Evolutionary conservation across 64 coral and sea anemone genomes (phyloP).

Genomic region (Montipora cactus): DNA sequence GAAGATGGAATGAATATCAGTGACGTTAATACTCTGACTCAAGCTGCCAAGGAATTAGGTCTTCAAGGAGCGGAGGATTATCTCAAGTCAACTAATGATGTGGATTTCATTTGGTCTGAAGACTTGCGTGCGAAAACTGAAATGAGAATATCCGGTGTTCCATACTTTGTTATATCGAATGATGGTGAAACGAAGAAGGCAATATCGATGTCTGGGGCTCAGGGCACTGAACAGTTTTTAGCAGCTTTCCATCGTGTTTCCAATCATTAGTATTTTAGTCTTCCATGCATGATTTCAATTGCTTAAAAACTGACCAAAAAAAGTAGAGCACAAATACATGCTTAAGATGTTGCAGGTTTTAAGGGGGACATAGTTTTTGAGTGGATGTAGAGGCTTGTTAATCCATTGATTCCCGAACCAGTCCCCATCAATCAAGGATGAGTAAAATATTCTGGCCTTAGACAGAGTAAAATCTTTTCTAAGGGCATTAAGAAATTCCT

Average conservation of each 20-base stretch:
- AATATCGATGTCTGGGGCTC: conserved; percentile 76
- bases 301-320: background rate
- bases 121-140: conserved; percentile 79
- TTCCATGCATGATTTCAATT: background rate
- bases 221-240: conserved; percentile 64
- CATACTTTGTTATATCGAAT: conserved; percentile 76
- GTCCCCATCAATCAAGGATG: too few relatives aligned
- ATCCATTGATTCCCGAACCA: too few relatives aligned
- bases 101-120: conserved; percentile 74
- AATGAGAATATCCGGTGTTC: conserved; percentile 88
- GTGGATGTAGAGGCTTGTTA: too few relatives aligned
- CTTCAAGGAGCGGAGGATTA: conserved; percentile 67
- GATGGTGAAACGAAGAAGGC: conserved; percentile 43
- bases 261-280: background rate
- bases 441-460: too few relatives aligned
- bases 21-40: conserved; percentile 59
- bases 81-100: conserved; percentile 70
- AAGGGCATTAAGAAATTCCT: too few relatives aligned
- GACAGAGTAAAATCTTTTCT: too few relatives aligned
- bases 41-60: conserved; percentile 77
- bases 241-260: conserved; percentile 51
- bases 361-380: too few relatives aligned
- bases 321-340: too few relatives aligned
- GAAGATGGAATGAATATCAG: conserved; percentile 93
- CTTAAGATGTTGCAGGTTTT: too few relatives aligned